Evolutionary conservation across 1,140 invertebrate genomes (phyloP).

Genomic region (Drosophila sucinea): DNA sequence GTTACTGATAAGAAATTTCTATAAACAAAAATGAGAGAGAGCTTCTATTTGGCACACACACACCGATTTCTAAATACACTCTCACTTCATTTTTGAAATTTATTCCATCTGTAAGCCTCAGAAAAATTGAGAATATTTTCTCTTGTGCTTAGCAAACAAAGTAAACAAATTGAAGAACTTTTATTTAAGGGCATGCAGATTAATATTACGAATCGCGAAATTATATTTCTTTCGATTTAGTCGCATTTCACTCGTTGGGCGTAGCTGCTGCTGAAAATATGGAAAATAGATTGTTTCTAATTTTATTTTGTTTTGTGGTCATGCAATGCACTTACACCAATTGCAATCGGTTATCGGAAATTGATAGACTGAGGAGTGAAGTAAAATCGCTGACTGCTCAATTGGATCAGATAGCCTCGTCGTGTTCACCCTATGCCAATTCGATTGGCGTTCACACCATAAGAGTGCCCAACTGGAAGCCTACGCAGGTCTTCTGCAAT

Average conservation of each 20-base stretch:
- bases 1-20: no score
- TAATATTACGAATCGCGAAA: not conserved
- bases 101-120: no score
- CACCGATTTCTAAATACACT: no score
- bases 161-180: not conserved
- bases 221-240: not conserved
- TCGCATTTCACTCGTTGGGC: not conserved
- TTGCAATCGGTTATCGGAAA: not conserved
- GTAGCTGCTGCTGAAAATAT: not conserved
- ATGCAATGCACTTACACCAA: not conserved
- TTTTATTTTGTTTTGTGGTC: not conserved
- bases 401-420: not conserved
- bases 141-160: not conserved
- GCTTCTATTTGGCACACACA: no score
- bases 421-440: not conserved
- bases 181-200: not conserved
- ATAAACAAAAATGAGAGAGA: no score
- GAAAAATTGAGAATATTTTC: not conserved
- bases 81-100: no score
- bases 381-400: not conserved
- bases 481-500: not conserved
- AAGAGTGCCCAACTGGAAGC: not conserved
- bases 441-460: not conserved
- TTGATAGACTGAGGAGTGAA: not conserved
- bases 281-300: not conserved